These are phyloP conservation scores for Tamias sibiricus DNA, from an alignment of 2,113 vertebrate genomes.

Conservation along the genomic window DNA sequence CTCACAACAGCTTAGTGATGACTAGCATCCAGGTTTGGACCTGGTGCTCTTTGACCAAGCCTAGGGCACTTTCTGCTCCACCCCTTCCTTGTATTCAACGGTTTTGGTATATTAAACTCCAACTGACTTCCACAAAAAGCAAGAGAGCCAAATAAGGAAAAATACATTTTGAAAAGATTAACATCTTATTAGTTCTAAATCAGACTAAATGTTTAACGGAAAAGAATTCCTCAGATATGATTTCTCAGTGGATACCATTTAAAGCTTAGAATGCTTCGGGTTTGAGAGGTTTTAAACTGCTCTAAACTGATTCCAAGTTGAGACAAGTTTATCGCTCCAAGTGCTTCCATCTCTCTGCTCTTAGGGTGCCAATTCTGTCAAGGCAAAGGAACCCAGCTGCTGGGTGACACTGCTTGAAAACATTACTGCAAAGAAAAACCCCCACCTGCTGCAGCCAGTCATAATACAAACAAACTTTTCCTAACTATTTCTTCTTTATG, in stretches of 20 bases:
- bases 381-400: conserved; percentile 43
- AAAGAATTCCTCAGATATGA: conserved; percentile 14
- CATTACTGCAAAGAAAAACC: conserved; percentile 38
- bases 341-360: not conserved
- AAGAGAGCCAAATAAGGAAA: conserved; percentile 32
- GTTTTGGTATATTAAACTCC: conserved; percentile 42
- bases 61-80: not conserved
- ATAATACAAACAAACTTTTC: conserved; percentile 34
- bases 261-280: not conserved
- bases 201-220: conserved; percentile 34
- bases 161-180: conserved; percentile 38
- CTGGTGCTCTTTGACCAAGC: not conserved
- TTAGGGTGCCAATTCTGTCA: conserved; percentile 11
- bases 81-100: not conserved
- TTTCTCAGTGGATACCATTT: conserved; percentile 55
- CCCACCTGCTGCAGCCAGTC: not conserved
- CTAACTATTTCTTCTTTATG: not conserved
- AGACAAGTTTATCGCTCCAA: not conserved
- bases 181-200: conserved; percentile 56
- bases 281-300: conserved; percentile 51
- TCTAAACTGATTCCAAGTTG: not conserved
- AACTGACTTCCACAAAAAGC: not conserved
- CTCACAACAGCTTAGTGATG: not conserved
- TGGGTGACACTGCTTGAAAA: conserved; percentile 23
- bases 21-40: not conserved